Base-by-base conservation (phyloP, 2,797 vertebrate species). In the Tympanoctomys barrerae region DNA sequence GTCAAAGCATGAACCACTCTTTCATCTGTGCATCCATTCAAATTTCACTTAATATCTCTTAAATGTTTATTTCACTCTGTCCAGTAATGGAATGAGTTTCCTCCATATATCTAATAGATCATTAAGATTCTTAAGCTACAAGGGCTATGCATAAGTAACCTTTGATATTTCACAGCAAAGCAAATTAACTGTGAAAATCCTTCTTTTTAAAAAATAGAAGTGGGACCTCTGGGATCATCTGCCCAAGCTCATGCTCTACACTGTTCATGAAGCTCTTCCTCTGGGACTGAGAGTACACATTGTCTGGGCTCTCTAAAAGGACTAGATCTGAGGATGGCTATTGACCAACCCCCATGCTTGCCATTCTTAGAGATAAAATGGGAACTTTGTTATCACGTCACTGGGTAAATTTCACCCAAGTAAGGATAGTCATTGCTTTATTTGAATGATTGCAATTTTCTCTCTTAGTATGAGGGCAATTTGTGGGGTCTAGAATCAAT, bases 11-110 rank as follows among this genome's bases (percentile, higher is more conserved):
- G 7, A 77, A 89, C 26, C 19, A 26, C 10, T 87, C 59, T 81
- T 66, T 83, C 70, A 87, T 78, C 68, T 84, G 80, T 70, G 42
- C 21, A 66, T 78, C 54, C 36, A 54, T 14, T 19, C 39, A 52
- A 77, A 26, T 59, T 86, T 87, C 84, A n/a, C 71, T 75, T 84
- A 84, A 61, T 82, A 24, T 64, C 16, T 81, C 52, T 86, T 89
- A 78, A 86, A 68, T 80, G 5, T 12, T 81, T 70, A 77, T 52
- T 66, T n/a, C 64, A 80, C 83, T 85, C 36, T 85, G 39, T 36
- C 42, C 87, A 62, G 71, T 87, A 88, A 83, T 89, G 68, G 81
- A 93, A 78, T 78, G 36, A 24, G 9, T 66, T 85, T 22, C 86
- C 36, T 92, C 82, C 18, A 14, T 21, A 3, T 71, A 21, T 94